These are phyloP conservation scores for Holothuria leucospilota DNA, from an alignment of 53 echinoderm and acorn worm species.

Conservation along the genomic window DNA sequence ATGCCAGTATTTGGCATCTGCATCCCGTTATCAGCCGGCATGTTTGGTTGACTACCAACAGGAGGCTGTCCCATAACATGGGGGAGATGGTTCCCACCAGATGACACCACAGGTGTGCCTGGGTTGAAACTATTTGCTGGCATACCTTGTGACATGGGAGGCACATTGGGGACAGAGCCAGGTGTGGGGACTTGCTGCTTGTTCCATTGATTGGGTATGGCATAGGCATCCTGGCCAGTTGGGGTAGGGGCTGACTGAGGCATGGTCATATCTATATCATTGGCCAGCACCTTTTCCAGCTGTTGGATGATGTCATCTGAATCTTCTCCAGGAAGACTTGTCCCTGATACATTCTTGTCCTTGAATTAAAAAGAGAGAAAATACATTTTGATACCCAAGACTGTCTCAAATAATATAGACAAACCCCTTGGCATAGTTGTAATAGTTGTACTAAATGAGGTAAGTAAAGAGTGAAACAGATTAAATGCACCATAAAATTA, in stretches of 20 bases:
- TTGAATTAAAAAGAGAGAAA: background rate
- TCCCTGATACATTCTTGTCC: slow-evolving; percentile 13
- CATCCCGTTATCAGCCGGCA: slow-evolving; percentile 39
- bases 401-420: too few species aligned
- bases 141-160: slow-evolving; percentile 61
- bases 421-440: too few species aligned
- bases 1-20: slow-evolving; percentile 38
- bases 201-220: slow-evolving; percentile 8
- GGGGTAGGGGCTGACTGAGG: background rate
- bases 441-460: too few species aligned
- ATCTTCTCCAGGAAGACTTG: background rate
- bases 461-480: too few species aligned
- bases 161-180: background rate
- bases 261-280: background rate
- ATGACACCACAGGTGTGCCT: slow-evolving; percentile 57
- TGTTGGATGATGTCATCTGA: slow-evolving; percentile 29
- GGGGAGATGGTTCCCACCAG: slow-evolving; percentile 63
- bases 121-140: slow-evolving; percentile 40
- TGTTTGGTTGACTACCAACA: slow-evolving; percentile 42
- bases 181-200: background rate
- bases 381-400: background rate
- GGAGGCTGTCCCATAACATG: slow-evolving; percentile 57
- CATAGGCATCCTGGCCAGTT: slow-evolving; percentile 10
- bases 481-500: too few species aligned
- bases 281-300: slow-evolving; percentile 27